Evolutionary conservation across 1,140 invertebrate species (phyloP).

Genomic region (Drosophila chauvacae): DNA sequence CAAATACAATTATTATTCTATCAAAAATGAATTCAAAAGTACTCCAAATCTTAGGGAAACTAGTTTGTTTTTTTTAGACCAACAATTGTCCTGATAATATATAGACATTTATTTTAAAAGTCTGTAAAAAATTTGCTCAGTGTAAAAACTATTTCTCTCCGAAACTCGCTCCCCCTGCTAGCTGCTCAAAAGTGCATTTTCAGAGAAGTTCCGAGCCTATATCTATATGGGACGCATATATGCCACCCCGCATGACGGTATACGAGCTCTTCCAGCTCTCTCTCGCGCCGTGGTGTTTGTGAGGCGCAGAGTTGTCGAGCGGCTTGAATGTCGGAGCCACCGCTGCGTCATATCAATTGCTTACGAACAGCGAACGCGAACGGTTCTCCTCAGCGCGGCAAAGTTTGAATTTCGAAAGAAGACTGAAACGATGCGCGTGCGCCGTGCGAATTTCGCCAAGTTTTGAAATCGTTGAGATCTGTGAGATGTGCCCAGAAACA

Average conservation of each 20-base stretch:
- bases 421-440: slow-evolving; percentile 64
- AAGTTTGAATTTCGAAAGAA: slow-evolving; percentile 18
- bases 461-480: slow-evolving; percentile 62
- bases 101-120: not conserved
- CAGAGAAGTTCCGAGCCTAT: slow-evolving; percentile 1
- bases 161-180: not conserved
- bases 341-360: slow-evolving; percentile 70
- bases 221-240: slow-evolving; percentile 27
- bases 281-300: not conserved
- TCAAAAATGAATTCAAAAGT: not conserved
- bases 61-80: not conserved
- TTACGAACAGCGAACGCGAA: slow-evolving; percentile 63
- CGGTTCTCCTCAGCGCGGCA: slow-evolving; percentile 56
- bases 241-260: slow-evolving; percentile 1
- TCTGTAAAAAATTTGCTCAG: not conserved
- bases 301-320: slow-evolving; percentile 15
- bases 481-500: slow-evolving; percentile 51
- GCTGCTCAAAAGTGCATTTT: slow-evolving; percentile 48
- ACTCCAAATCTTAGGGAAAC: too few species aligned
- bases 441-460: slow-evolving; percentile 66
- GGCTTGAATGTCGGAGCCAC: slow-evolving; percentile 20
- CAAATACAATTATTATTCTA: not conserved
- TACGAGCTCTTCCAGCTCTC: slow-evolving; percentile 2
- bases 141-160: slow-evolving; percentile 8
- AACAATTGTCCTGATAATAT: not conserved